These are phyloP conservation scores for Netelia melanura DNA, from an alignment of 2,888 invertebrate genomes.

Conservation along the genomic window DNA sequence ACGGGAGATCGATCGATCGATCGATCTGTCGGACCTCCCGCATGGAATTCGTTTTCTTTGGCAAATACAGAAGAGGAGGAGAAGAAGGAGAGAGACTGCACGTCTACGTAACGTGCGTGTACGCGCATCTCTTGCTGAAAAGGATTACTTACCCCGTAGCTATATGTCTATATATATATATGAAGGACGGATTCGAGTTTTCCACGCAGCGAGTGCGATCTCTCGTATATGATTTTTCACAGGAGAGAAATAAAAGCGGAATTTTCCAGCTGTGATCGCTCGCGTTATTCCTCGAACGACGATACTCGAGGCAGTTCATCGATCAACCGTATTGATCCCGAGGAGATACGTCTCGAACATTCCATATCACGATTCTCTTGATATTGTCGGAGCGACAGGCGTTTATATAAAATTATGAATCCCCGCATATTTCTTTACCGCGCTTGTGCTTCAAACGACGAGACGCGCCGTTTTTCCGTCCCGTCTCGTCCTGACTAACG, in stretches of 20 bases:
- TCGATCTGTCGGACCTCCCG: conserved; percentile 48
- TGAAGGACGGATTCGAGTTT: background rate
- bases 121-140: background rate
- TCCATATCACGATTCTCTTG: conserved; percentile 28
- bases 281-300: conserved; percentile 34
- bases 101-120: background rate
- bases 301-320: conserved; percentile 16
- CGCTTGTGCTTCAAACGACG: background rate
- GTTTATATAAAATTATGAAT: conserved; percentile 45
- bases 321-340: conserved; percentile 8
- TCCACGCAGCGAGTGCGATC: background rate
- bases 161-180: background rate
- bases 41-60: conserved; percentile 62
- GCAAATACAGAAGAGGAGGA: conserved; percentile 35
- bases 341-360: conserved; percentile 18
- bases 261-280: background rate
- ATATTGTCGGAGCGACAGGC: conserved; percentile 17
- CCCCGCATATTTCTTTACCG: background rate
- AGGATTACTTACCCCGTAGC: background rate
- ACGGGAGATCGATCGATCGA: conserved; percentile 40
- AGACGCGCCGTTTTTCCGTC: too few relatives aligned
- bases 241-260: conserved; percentile 17
- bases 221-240: conserved; percentile 2
- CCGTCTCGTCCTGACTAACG: too few relatives aligned
- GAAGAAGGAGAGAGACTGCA: too few relatives aligned